phyloP scores from a whole-genome alignment of 2,797 vertebrate species.

The Rallus crepitans region DNA sequence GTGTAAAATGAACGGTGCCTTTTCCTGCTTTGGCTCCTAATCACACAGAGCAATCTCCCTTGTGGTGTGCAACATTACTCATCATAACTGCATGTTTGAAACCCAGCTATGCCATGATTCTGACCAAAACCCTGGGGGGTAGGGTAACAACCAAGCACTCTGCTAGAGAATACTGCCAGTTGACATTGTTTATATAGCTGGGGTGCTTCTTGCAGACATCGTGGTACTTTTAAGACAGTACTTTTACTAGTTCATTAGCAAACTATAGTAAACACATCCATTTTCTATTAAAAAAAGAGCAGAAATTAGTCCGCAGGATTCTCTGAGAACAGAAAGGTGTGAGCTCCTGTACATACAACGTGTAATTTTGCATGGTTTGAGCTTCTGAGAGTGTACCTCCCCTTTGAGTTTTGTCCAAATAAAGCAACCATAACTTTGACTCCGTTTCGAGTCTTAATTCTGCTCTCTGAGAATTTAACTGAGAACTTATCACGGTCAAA shows the following conservation, averaged over 20 bases:
- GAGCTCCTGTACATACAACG: too few species aligned
- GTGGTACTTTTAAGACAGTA: not conserved
- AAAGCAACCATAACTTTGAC: too few species aligned
- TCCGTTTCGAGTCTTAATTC: too few species aligned
- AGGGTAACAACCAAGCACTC: not conserved
- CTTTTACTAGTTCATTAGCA: not conserved
- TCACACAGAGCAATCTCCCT: not conserved
- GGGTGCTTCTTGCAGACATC: not conserved
- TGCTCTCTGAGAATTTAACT: too few species aligned
- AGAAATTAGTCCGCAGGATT: too few species aligned
- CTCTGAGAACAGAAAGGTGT: too few species aligned
- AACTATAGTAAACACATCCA: not conserved
- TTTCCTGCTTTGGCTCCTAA: not conserved
- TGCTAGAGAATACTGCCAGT: not conserved
- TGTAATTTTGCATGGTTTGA: too few species aligned
- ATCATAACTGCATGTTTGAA: not conserved
- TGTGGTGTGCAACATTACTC: not conserved
- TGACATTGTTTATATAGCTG: not conserved
- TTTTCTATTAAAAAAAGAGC: not conserved
- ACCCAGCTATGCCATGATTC: not conserved
- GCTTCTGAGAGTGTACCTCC: too few species aligned
- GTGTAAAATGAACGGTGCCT: not conserved
- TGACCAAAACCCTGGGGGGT: accelerated
- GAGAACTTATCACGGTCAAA: too few species aligned
- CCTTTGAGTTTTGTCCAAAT: too few species aligned